phyloP scores from a whole-genome alignment of 2,113 vertebrate species.

The Pimephales promelas region DNA sequence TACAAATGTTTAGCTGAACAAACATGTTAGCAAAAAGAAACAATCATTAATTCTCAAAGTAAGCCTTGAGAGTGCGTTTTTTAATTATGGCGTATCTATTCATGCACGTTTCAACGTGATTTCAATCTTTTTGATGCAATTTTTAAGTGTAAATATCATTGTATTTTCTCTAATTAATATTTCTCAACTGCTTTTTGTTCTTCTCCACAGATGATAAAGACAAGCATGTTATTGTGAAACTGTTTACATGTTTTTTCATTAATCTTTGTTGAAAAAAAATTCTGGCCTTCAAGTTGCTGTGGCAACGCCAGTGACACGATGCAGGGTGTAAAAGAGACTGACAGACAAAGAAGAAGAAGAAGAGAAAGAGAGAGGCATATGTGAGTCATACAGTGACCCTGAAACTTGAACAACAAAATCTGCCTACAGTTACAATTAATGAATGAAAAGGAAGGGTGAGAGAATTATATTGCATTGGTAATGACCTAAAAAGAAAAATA shows the following conservation, averaged over 20 bases:
- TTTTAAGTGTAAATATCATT: too few relatives aligned
- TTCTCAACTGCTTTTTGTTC: neutral
- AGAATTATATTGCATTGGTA: neutral
- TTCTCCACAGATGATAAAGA: conserved; percentile 12
- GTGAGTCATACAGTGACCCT: conserved; percentile 38
- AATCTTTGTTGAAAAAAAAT: conserved; percentile 46
- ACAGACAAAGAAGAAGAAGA: neutral
- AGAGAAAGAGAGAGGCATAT: neutral
- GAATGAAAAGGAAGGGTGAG: neutral
- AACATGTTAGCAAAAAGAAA: neutral
- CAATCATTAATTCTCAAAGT: neutral
- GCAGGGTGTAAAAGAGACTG: conserved; percentile 20
- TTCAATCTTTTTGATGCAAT: too few relatives aligned
- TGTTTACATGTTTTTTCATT: conserved; percentile 46
- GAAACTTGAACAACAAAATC: conserved; percentile 37
- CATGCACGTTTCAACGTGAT: too few relatives aligned
- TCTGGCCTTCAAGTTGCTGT: conserved; percentile 72
- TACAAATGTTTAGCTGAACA: neutral
- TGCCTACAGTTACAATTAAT: conserved; percentile 13
- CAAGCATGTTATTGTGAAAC: conserved; percentile 38
- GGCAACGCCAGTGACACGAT: conserved; percentile 61
- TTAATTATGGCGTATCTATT: too few relatives aligned
- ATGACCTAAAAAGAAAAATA: conserved; percentile 1
- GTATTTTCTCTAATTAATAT: too few relatives aligned
- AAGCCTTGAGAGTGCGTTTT: too few relatives aligned